Evolutionary conservation across 2,888 invertebrate species (phyloP).

Genomic region (Auanema sp.): DNA sequence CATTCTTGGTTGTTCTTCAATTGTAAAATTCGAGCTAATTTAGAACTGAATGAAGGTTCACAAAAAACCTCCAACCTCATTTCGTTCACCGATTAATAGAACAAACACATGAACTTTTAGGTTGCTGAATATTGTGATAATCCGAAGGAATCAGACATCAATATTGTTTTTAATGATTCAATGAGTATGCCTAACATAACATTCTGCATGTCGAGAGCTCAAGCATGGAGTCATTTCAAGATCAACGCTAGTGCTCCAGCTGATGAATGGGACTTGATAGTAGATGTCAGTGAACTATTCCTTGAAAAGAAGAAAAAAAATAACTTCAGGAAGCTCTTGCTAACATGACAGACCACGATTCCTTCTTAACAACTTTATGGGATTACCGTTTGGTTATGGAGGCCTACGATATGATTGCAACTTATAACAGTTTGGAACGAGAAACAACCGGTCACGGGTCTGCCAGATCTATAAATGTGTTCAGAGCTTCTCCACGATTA

Average conservation of each 20-base stretch:
- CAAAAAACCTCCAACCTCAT: slow-evolving; percentile 3
- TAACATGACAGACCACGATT: slow-evolving; percentile 53
- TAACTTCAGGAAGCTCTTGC: slow-evolving; percentile 45
- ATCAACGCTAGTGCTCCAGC: slow-evolving; percentile 45
- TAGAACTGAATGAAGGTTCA: neutral
- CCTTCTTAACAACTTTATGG: slow-evolving; percentile 55
- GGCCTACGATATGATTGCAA: slow-evolving; percentile 58
- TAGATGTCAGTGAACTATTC: slow-evolving; percentile 36
- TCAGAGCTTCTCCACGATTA: slow-evolving; percentile 46
- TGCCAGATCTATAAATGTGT: slow-evolving; percentile 52
- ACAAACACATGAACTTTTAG: slow-evolving; percentile 30
- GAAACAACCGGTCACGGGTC: slow-evolving; percentile 59
- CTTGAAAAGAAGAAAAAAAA: neutral
- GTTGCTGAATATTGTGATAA: slow-evolving; percentile 53
- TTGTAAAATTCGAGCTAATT: too few relatives aligned
- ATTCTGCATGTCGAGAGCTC: slow-evolving; percentile 59
- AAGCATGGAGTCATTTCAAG: slow-evolving; percentile 62
- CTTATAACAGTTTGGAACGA: slow-evolving; percentile 54
- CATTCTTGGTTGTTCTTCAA: too few relatives aligned
- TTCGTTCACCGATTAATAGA: neutral
- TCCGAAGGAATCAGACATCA: slow-evolving; percentile 61
- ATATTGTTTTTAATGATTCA: slow-evolving; percentile 60
- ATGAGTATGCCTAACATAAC: slow-evolving; percentile 62
- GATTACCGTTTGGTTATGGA: slow-evolving; percentile 59
- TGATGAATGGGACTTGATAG: slow-evolving; percentile 55